Base-by-base conservation (phyloP, 2,797 vertebrate genomes). In the Thalassophryne amazonica region DNA sequence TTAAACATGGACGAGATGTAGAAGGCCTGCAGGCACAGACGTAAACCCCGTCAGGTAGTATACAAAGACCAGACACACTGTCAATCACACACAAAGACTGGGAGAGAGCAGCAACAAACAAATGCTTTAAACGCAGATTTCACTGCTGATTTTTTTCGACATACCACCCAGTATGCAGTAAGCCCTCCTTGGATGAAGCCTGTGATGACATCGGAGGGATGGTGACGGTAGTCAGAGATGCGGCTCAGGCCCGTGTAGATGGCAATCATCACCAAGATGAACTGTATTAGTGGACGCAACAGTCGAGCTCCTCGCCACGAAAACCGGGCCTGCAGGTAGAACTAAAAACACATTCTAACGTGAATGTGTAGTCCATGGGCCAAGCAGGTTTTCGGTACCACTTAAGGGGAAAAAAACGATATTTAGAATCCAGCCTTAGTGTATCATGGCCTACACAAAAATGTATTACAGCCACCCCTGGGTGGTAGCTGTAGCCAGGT, bases 1-100 rank as follows among this genome's bases (percentile, higher is more conserved):
- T 88, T 91, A 75, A 94, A 94, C 91, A 94, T 90, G 71, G 85
- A 84, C 16, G 92, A 93, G 75, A 93, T 88, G 73, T 88, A 81
- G 81, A 93, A 93, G 17, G 89, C 91, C 92, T 94, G 78, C 19
- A 64, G 78, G 39, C 58, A 73, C 48, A 83, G 51, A 80, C 51
- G 39, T 20, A 54, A 33, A 48, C 34, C 40, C 41, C 19, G 56
- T 83, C 46, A 79, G 67, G 33, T 45, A 45, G 69, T 25, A 59
- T 42, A 67, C 18, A 36, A 43, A 48, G 66, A 73, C 74, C 79
- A 73, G 67, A 78, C 68, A 56, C 17, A 10, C 61, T 70, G 63
- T 69, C 69, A 71, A 38, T 69, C 63, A 73, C 6, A 17, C 7
- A 3, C 38, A 73, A 67, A 63, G 60, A 53, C 18, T 10, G 7